These are phyloP conservation scores for Oreonectes daqikongensis DNA, from an alignment of 2,797 vertebrate species.

Conservation along the genomic window DNA sequence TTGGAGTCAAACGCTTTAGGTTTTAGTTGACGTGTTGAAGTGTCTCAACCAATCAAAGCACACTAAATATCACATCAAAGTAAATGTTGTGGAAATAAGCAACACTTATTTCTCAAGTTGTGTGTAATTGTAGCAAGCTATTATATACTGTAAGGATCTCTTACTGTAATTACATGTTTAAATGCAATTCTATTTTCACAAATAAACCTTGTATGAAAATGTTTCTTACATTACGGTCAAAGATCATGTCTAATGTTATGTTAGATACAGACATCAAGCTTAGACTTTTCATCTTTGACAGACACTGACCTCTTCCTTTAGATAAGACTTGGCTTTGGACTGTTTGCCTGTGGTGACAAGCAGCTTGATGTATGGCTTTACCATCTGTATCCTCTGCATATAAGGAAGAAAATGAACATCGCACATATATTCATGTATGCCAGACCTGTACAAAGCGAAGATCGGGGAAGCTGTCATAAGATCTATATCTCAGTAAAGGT, in stretches of 20 bases:
- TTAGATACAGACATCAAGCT: background rate
- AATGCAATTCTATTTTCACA: background rate
- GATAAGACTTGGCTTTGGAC: background rate
- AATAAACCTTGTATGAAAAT: background rate
- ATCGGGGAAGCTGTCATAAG: slow-evolving; percentile 4
- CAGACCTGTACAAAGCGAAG: background rate
- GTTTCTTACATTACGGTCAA: background rate
- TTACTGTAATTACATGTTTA: background rate
- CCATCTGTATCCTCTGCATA: background rate
- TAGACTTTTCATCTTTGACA: background rate
- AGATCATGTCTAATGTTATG: background rate
- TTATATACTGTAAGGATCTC: background rate
- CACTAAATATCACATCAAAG: no score
- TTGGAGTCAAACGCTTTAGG: no score
- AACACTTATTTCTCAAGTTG: no score
- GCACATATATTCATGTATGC: background rate
- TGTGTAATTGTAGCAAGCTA: no score
- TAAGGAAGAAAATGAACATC: background rate
- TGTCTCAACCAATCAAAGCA: no score
- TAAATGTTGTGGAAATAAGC: no score
- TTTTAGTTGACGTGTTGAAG: no score
- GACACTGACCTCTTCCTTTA: background rate
- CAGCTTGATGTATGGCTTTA: background rate
- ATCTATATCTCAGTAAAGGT: background rate
- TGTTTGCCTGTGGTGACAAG: background rate